Base-by-base conservation (phyloP, 2,888 invertebrate species). In the Meta bourneti region DNA sequence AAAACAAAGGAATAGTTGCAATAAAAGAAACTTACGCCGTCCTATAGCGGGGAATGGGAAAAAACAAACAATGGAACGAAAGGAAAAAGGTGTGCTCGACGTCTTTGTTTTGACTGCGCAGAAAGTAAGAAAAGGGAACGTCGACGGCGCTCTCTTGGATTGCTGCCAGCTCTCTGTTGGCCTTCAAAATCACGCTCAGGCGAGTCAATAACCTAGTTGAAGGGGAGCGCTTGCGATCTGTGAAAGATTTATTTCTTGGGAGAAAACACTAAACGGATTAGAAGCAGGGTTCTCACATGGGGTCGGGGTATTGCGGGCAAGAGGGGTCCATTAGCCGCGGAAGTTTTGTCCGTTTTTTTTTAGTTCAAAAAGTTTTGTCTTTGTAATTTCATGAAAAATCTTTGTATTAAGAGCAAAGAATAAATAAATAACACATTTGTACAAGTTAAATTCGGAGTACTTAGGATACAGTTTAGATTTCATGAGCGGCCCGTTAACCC, bases 21-120 rank as follows among this genome's bases (percentile, higher is more conserved):
- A 71, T 34, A 4, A 34, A 70, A 69, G 51, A 19, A 9, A 34
- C 13, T 79, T 9, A 13, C n/a, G 20, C n/a, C 52, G n/a, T n/a
- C 51, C 77, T n/a, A 79, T 19, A 81, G 19, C 9, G 54, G 51
- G 11, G 49, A 82, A 82, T 82, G 11, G 34, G 16, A 48, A 16
- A 11, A 78, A 69, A 20, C 34, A 34, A 78, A 52, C 11, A 54
- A 49, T 51, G 6, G 5, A 16, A 70, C 19, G 54, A 34, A 52
- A 79, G 11, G 52, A 52, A 19, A 78, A 13, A 48, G 54, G 13
- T 34, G 74, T 19, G 54, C 77, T 20, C 20, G 83, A 19, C 6
- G 34, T 80, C 82, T 87, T 91, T 91, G 87, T 91, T 91, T 91
- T 91, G 91, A 91, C 82, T 91, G 91, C 91, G 91, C 91, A 91